Conservation (phyloP, 35 echinoderm and acorn worm species). For the Ophioderma brevispina region DNA sequence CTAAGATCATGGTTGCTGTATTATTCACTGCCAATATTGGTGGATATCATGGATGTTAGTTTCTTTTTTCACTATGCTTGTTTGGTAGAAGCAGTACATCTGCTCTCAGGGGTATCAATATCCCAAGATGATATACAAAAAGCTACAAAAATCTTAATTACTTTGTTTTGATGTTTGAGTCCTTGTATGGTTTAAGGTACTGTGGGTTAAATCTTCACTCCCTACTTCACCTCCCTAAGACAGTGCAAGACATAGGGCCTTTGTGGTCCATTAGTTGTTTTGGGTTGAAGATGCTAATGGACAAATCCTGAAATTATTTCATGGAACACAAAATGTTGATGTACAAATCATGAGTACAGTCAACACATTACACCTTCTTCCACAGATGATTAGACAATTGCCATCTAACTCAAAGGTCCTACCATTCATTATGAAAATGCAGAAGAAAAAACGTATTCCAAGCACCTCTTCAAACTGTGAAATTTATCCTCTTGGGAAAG, state of each 20-base stretch:
- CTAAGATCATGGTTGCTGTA: slow-evolving; percentile 40
- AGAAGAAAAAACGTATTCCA: not conserved
- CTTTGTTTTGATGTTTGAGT: not conserved
- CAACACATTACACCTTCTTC: not conserved
- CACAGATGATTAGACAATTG: not conserved
- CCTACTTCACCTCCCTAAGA: not conserved
- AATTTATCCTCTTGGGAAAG: not conserved
- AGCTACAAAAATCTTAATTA: not conserved
- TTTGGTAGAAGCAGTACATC: slow-evolving; percentile 25
- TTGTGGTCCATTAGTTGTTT: slow-evolving; percentile 2
- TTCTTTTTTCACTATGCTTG: slow-evolving; percentile 18
- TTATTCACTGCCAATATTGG: slow-evolving; percentile 11
- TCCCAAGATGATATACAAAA: not conserved
- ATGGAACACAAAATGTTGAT: slow-evolving; percentile 37
- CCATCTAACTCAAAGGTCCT: not conserved
- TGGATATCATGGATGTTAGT: not conserved
- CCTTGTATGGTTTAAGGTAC: not conserved
- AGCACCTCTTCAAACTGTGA: not conserved
- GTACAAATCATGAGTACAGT: slow-evolving; percentile 24
- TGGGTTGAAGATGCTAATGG: slow-evolving; percentile 25
- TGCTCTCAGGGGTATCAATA: not conserved
- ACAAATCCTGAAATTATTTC: slow-evolving; percentile 19
- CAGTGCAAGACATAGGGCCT: not conserved
- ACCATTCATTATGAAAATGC: not conserved
- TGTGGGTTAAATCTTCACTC: not conserved